Percentiles rank a stretch among this genome's conserved stretches.
These are phyloP conservation scores for Parazoanthus darwini DNA, from an alignment of 92 coral and sea anemone species.

Conservation along the genomic window DNA sequence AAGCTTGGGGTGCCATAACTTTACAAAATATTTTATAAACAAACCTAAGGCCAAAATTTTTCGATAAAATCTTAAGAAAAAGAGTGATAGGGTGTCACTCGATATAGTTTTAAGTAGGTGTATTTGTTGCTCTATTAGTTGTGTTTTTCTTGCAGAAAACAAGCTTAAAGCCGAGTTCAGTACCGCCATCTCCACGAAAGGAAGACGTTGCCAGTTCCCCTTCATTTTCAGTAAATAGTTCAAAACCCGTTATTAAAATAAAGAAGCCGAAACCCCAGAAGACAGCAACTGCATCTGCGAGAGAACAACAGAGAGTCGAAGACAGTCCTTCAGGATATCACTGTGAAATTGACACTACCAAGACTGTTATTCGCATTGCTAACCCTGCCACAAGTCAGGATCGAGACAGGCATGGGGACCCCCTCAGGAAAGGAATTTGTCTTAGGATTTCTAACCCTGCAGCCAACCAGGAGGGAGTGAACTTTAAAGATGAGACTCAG, in stretches of 20 bases:
- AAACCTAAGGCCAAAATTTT: no score
- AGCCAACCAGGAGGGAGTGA: conserved; percentile 28
- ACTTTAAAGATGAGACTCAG: neutral
- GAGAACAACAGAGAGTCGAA: conserved; percentile 45
- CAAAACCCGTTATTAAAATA: conserved; percentile 82
- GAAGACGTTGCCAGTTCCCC: conserved; percentile 55
- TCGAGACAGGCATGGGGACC: conserved; percentile 49
- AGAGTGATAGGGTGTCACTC: no score
- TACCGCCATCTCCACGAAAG: conserved; percentile 75
- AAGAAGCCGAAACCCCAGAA: conserved; percentile 71
- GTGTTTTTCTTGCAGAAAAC: conserved; percentile 57
- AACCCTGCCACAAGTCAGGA: conserved; percentile 57
- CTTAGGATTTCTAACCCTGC: conserved; percentile 35
- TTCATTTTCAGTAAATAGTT: conserved; percentile 62
- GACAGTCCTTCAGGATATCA: conserved; percentile 47
- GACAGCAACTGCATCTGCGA: conserved; percentile 39
- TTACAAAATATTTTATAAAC: no score
- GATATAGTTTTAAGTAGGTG: neutral
- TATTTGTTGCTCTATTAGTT: neutral
- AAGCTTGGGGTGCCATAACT: no score
- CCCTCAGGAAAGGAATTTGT: conserved; percentile 46
- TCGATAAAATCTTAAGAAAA: no score
- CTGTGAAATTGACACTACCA: conserved; percentile 73
- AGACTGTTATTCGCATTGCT: conserved; percentile 73
- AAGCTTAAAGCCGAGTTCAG: conserved; percentile 41